These are phyloP conservation scores for Catharus fuscescens DNA, from an alignment of 2,113 vertebrate species.

Conservation along the genomic window DNA sequence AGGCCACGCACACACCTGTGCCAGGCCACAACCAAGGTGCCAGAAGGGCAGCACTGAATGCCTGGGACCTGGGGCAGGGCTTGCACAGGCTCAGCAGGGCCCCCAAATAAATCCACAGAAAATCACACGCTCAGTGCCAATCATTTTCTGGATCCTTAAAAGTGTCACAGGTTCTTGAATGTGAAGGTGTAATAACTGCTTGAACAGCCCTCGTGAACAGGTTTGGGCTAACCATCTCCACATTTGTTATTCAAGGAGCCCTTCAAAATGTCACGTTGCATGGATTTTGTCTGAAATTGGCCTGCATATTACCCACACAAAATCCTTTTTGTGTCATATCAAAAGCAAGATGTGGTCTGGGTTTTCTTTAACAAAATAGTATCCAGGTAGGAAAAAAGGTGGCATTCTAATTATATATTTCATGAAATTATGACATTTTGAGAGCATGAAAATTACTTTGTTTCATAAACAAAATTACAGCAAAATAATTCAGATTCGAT, in stretches of 20 bases:
- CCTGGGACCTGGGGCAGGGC: not conserved
- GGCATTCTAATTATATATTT: conserved; percentile 27
- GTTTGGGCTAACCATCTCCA: not conserved
- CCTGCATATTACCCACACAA: not conserved
- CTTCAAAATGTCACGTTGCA: not conserved
- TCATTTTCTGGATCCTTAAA: not conserved
- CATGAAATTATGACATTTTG: conserved; percentile 12
- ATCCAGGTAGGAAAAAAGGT: not conserved
- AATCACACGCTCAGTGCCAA: not conserved
- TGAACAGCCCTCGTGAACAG: not conserved
- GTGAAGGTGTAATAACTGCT: not conserved
- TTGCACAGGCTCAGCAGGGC: fast-evolving
- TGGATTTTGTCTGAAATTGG: not conserved
- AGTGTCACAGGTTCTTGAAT: not conserved
- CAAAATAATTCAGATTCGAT: not conserved
- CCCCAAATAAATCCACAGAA: not conserved
- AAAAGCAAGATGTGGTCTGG: not conserved
- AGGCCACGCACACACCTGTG: not conserved
- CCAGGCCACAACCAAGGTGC: not conserved
- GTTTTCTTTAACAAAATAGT: not conserved
- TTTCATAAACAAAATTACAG: conserved; percentile 54
- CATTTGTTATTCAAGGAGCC: not conserved
- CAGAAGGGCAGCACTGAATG: not conserved
- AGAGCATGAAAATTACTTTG: conserved; percentile 33
- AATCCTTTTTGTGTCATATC: not conserved